phyloP scores from a whole-genome alignment of 2,797 vertebrate genomes.

The Micrastur ruficollis region DNA sequence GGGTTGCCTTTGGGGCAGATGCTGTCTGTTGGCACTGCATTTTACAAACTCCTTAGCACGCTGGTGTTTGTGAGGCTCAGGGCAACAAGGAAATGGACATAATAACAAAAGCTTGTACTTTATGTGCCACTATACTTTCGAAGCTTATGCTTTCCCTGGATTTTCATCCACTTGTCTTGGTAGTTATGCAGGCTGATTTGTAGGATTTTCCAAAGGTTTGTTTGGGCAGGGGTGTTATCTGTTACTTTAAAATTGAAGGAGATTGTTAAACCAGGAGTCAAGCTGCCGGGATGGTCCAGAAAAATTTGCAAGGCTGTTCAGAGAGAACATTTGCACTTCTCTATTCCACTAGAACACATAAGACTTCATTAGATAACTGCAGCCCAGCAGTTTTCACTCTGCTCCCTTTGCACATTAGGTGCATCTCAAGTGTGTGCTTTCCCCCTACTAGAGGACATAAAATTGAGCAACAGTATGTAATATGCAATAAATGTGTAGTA shows the following conservation, averaged over 20 bases:
- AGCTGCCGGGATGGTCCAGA: background rate
- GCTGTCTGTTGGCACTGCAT: background rate
- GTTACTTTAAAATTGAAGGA: background rate
- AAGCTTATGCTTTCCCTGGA: background rate
- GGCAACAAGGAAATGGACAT: background rate
- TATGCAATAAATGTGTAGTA: background rate
- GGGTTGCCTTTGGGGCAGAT: background rate
- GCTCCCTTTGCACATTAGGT: background rate
- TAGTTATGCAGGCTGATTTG: background rate
- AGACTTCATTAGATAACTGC: background rate
- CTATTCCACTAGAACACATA: background rate
- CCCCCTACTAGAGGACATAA: background rate
- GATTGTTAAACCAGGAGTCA: background rate
- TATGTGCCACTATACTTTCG: background rate
- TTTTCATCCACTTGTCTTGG: background rate
- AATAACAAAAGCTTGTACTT: background rate
- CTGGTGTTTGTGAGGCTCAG: accelerated
- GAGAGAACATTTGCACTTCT: background rate
- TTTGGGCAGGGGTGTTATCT: background rate
- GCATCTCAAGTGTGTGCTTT: background rate
- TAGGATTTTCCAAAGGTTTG: background rate
- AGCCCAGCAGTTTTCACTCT: background rate
- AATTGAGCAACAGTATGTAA: background rate
- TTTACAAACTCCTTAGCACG: background rate
- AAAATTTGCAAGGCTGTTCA: background rate